These are phyloP conservation scores for Chelonus insularis DNA, from an alignment of 1,140 invertebrate species.

Conservation along the genomic window DNA sequence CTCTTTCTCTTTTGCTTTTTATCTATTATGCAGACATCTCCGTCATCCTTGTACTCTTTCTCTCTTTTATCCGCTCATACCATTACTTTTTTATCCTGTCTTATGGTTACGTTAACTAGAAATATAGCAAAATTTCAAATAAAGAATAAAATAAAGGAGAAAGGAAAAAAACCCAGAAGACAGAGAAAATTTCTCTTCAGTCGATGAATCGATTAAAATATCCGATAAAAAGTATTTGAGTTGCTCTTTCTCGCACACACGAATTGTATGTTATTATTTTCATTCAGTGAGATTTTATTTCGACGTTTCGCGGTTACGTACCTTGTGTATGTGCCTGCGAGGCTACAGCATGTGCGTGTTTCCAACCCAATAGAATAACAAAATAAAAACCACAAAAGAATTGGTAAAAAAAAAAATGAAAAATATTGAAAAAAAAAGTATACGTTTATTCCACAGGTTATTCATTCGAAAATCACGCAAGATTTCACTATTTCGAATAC, in stretches of 20 bases:
- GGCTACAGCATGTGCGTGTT: conserved; percentile 5
- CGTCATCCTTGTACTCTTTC: too few species aligned
- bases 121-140: too few species aligned
- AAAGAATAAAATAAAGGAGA: background rate
- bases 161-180: background rate
- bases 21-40: too few species aligned
- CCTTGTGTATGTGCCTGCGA: conserved; percentile 8
- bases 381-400: conserved; percentile 14
- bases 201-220: conserved; percentile 30
- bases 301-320: conserved; percentile 26
- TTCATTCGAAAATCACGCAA: conserved; percentile 18
- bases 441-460: background rate
- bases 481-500: conserved; percentile 13
- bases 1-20: background rate
- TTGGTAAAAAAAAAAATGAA: background rate
- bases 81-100: too few species aligned
- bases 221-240: conserved; percentile 3
- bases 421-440: background rate
- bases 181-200: background rate
- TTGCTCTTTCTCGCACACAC: conserved; percentile 1
- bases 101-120: too few species aligned
- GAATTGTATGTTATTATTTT: conserved; percentile 25
- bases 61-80: too few species aligned
- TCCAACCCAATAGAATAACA: conserved; percentile 18
- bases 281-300: conserved; percentile 26